Conservation (phyloP, 2,113 vertebrate species). For the Anhinga rufa region DNA sequence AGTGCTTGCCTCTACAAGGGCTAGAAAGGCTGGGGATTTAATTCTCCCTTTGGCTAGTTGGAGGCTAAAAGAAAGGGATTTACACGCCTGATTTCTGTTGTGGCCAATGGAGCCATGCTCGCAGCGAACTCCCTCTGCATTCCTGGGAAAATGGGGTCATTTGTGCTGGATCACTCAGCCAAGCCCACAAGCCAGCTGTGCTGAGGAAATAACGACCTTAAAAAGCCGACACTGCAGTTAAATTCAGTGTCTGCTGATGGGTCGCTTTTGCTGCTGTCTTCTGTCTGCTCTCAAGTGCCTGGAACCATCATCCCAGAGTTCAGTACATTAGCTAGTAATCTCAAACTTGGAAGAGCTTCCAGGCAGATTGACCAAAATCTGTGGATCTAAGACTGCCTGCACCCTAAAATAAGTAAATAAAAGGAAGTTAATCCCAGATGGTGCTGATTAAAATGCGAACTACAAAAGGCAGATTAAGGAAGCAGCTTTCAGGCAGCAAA, state of each 20-base stretch:
- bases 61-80: not conserved
- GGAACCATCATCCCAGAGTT: not conserved
- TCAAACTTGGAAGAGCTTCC: not conserved
- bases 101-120: not conserved
- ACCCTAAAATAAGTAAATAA: not conserved
- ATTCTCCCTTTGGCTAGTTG: not conserved
- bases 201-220: not conserved
- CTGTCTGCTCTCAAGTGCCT: not conserved
- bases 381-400: not conserved
- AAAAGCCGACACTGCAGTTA: not conserved
- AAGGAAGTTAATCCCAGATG: constrained; percentile 10
- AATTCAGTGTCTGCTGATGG: not conserved
- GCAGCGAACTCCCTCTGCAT: not conserved
- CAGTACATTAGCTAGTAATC: not conserved
- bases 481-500: not conserved
- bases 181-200: not conserved
- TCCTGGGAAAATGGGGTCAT: constrained; percentile 24
- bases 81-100: not conserved
- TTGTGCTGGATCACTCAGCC: not conserved
- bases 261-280: not conserved
- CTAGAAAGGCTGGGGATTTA: not conserved
- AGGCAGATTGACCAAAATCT: not conserved
- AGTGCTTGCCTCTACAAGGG: not conserved
- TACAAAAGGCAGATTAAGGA: not conserved
- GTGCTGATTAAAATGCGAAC: not conserved